Base-by-base conservation (phyloP, 2,797 vertebrate species). In the Micromesistius poutassou region DNA sequence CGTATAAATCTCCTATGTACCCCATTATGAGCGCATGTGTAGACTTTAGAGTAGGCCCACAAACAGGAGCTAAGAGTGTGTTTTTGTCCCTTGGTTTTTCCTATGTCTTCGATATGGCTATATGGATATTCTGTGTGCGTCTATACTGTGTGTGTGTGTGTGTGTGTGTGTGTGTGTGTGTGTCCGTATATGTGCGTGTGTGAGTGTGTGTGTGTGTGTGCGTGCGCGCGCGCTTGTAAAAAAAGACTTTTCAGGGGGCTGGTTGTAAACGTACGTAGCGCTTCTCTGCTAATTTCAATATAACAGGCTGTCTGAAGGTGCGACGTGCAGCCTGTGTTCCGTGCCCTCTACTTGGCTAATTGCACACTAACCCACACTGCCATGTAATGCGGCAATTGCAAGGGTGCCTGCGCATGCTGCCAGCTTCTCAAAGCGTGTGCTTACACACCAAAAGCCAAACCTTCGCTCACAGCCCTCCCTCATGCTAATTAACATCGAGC, bases 401-500 rank as follows among this genome's bases (percentile, higher is more conserved):
- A 87, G 83, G 80, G 80, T 86, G 90, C 85, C 84, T 42, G 80
- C 83, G 88, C 85, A 80, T 6, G 86, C 88, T 86, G 84, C 86
- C 90, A 82, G 85, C 91, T 84, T 83, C 86, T 82, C 77, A 81
- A 90, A 91, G 86, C 89, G 2, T 68, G n/a, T 68, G 62, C 62
- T 68, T 28, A 28, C 62, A 66, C n/a, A 68, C 62, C 88, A 89
- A 89, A 90, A 89, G 91, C 80, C 79, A 84, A 81, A 82, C 87
- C 88, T 88, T 83, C 87, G 83, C 85, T 84, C 46, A 80, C 85
- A 88, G 85, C 86, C 62, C 62, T 86, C 85, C 75, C 80, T 91
- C 91, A 94, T n/a, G 89, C 90, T 91, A 91, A 94, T 93, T 93
- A 94, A 90, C 86, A 92, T 89, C 77, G 92, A 91, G 88, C 86